A percentile compares a stretch with the other conserved stretches of the same genome.
phyloP scores from a whole-genome alignment of 2,113 vertebrate genomes.

The Pleuronectes platessa region DNA sequence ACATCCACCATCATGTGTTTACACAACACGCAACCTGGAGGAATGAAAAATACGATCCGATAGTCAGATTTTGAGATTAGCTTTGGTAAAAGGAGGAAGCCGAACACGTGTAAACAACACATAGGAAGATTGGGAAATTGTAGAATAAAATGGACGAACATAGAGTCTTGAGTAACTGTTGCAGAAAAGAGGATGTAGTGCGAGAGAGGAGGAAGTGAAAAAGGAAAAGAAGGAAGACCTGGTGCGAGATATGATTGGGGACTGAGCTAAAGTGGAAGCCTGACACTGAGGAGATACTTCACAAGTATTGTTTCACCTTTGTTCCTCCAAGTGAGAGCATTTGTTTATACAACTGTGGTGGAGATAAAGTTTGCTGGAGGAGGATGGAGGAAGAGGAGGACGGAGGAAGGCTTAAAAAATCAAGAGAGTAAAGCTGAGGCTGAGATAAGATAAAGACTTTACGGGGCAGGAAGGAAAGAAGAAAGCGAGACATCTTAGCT shows the following conservation, averaged over 20 bases:
- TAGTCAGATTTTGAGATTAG: background rate
- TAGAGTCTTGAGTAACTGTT: background rate
- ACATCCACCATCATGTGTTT: too few species aligned
- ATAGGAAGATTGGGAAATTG: background rate
- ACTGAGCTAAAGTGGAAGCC: slow-evolving; percentile 27
- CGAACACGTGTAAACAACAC: too few species aligned
- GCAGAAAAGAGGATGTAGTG: background rate
- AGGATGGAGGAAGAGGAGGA: slow-evolving; percentile 15
- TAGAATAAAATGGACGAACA: background rate
- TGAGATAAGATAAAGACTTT: slow-evolving; percentile 49
- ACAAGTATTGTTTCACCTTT: slow-evolving; percentile 35
- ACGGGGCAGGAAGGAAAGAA: background rate
- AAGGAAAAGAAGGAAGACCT: slow-evolving; percentile 12
- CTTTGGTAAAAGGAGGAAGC: too few species aligned
- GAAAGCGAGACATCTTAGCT: background rate
- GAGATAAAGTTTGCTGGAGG: slow-evolving; percentile 30
- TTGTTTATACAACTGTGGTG: slow-evolving; percentile 53
- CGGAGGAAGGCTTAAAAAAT: slow-evolving; percentile 16
- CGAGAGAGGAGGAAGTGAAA: slow-evolving; percentile 5
- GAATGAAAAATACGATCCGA: background rate
- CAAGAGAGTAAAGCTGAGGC: slow-evolving; percentile 11
- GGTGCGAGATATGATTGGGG: slow-evolving; percentile 8
- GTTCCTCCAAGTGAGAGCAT: background rate
- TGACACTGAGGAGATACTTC: slow-evolving; percentile 26
- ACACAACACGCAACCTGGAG: too few species aligned